Evolutionary conservation across 2,797 vertebrate species (phyloP).

Genomic region (Chloroceryle amazona): DNA sequence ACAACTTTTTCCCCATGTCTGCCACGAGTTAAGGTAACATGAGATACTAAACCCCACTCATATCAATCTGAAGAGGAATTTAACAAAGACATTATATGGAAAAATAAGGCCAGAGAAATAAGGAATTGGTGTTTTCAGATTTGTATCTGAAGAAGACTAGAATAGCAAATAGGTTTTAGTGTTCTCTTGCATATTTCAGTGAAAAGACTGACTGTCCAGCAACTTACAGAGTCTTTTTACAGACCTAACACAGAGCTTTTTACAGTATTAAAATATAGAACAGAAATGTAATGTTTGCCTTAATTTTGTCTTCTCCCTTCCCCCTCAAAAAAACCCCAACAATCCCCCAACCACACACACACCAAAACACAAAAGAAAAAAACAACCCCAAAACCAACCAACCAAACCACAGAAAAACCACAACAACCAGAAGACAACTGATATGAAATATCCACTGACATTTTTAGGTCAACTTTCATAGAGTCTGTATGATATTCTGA

Average conservation of each 20-base stretch:
- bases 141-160: background rate
- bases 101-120: background rate
- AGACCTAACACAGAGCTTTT: background rate
- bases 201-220: background rate
- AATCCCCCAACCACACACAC: too few species aligned
- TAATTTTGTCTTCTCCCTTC: background rate
- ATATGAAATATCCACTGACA: conserved; percentile 21
- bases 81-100: background rate
- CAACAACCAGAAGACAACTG: background rate
- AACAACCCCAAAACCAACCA: too few species aligned
- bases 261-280: conserved; percentile 5
- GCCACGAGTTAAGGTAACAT: too few species aligned
- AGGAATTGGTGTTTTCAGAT: background rate
- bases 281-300: background rate
- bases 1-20: too few species aligned
- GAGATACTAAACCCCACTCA: background rate
- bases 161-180: background rate
- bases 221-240: background rate
- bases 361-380: too few species aligned
- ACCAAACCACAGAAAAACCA: too few species aligned
- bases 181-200: background rate
- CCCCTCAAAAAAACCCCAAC: background rate
- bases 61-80: background rate
- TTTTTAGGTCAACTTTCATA: conserved; percentile 52
- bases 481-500: background rate